Percentiles rank a stretch among this genome's conserved stretches.
Conservation (phyloP, 2,888 invertebrate species). For the Hydraecia micacea region DNA sequence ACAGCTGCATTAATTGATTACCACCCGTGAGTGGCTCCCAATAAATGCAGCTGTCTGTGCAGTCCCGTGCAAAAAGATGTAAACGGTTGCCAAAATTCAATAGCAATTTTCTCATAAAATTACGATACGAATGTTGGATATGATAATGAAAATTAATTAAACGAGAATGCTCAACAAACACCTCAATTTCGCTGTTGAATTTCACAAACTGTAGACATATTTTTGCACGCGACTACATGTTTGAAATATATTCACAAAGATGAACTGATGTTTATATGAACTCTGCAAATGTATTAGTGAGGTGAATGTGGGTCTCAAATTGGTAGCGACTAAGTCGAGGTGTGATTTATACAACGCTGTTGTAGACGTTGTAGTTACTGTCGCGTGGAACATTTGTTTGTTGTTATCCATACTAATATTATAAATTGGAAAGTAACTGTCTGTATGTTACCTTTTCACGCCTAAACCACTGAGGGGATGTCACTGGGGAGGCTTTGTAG, state of each 20-base stretch:
- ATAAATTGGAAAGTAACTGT: neutral
- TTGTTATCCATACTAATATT: neutral
- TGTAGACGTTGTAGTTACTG: conserved; percentile 43
- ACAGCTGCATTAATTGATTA: neutral
- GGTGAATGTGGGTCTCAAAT: conserved; percentile 81
- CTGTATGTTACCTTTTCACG: neutral
- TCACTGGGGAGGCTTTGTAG: too few species aligned
- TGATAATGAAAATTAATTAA: neutral
- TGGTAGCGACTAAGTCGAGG: conserved; percentile 78
- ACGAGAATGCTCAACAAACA: neutral
- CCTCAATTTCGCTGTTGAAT: neutral
- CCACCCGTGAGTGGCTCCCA: neutral
- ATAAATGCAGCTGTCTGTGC: conserved; percentile 14
- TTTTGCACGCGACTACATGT: conserved; percentile 22
- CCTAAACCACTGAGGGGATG: neutral
- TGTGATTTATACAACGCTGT: conserved; percentile 56
- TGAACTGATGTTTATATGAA: conserved; percentile 58
- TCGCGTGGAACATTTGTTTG: conserved; percentile 55
- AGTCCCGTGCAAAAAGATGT: conserved; percentile 21
- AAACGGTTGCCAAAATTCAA: neutral
- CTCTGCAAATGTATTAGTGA: conserved; percentile 51
- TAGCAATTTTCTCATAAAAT: neutral
- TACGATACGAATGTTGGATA: neutral
- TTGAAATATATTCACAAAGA: conserved; percentile 31
- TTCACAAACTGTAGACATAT: neutral